Percentiles rank a stretch among this genome's conserved stretches.
Conservation (phyloP, 92 coral and sea anemone species). For the Parazoanthus swiftii region DNA sequence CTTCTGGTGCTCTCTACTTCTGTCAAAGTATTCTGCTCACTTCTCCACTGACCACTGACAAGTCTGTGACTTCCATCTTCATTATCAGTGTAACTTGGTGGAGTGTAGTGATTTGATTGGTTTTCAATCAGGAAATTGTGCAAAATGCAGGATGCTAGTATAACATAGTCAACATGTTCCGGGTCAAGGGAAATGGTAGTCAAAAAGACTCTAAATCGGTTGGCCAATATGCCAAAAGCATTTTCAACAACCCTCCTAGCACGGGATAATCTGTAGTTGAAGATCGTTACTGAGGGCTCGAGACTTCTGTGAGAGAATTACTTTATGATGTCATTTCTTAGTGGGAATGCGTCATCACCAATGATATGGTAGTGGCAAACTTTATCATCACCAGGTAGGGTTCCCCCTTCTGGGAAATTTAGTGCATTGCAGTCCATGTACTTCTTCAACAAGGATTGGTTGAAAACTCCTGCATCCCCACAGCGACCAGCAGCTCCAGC, state of each 20-base stretch:
- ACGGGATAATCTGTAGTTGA: conserved; percentile 49
- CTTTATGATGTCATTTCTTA: conserved; percentile 44
- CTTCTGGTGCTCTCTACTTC: conserved; percentile 37
- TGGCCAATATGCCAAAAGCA: conserved; percentile 51
- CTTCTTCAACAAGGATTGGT: conserved; percentile 41
- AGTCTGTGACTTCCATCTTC: conserved; percentile 38
- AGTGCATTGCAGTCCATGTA: conserved; percentile 33
- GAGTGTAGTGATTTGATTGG: conserved; percentile 41
- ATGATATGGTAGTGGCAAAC: conserved; percentile 36
- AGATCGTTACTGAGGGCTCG: conserved; percentile 43
- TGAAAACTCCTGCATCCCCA: conserved; percentile 51
- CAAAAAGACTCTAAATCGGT: conserved; percentile 49
- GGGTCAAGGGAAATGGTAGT: conserved; percentile 42
- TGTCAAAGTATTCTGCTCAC: conserved; percentile 20
- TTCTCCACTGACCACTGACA: conserved; percentile 42
- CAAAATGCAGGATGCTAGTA: conserved; percentile 45
- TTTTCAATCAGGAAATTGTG: conserved; percentile 52
- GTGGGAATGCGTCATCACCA: conserved; percentile 50
- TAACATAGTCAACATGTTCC: conserved; percentile 40
- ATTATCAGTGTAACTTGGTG: conserved; percentile 39
- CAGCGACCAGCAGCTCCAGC: conserved; percentile 48
- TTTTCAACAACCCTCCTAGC: conserved; percentile 52
- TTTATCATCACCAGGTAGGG: conserved; percentile 31
- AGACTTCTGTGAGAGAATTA: conserved; percentile 44
- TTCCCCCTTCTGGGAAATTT: conserved; percentile 43